phyloP scores from a whole-genome alignment of 1,140 invertebrate genomes.

The Brachionus manjavacas region DNA sequence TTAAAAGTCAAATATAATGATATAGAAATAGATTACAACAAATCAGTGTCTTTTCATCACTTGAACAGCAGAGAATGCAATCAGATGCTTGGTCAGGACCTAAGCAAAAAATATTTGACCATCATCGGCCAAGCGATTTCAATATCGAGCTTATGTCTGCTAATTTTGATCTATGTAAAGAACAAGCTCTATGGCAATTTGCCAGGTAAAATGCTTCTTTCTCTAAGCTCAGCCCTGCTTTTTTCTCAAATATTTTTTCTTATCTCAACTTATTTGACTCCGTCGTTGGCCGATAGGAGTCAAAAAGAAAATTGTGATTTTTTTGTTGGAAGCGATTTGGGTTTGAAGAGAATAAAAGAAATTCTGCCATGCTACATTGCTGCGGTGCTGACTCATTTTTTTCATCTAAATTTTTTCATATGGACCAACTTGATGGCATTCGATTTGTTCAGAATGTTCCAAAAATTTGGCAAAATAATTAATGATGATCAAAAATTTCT shows the following conservation, averaged over 20 bases:
- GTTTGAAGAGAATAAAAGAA: neutral
- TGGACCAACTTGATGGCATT: neutral
- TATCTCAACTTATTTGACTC: neutral
- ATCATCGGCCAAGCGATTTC: neutral
- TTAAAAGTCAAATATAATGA: neutral
- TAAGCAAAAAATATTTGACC: neutral
- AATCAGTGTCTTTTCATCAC: neutral
- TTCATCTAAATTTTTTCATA: conserved; percentile 2
- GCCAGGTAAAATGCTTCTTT: neutral
- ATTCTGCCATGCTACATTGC: neutral
- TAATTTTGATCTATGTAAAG: neutral
- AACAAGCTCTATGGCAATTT: neutral
- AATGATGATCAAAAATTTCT: neutral
- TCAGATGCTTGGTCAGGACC: neutral
- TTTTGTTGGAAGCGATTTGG: neutral
- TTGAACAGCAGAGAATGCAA: neutral
- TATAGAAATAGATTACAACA: neutral
- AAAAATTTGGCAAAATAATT: neutral
- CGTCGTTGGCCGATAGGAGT: neutral
- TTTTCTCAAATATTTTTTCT: neutral
- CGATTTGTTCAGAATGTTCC: neutral
- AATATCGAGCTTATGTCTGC: neutral
- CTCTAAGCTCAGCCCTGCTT: neutral
- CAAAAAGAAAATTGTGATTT: neutral
- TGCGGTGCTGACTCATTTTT: neutral